Evolutionary conservation across 1,140 invertebrate genomes (phyloP).

Genomic region (Macrocentrus cingulum): DNA sequence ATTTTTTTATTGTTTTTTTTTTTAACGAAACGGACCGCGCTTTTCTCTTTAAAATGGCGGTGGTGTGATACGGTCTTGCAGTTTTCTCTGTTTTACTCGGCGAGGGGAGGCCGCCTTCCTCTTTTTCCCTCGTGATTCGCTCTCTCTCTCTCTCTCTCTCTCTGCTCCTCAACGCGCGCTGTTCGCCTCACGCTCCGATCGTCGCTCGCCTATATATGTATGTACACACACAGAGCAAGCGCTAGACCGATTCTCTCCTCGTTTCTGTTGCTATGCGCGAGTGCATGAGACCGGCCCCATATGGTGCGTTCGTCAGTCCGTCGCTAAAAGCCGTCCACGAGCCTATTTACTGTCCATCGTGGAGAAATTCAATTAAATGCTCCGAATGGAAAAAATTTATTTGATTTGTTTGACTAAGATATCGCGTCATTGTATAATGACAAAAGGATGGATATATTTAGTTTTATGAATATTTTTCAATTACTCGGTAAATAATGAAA

Average conservation of each 20-base stretch:
- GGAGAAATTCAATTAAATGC: conserved; percentile 14
- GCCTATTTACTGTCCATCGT: conserved; percentile 22
- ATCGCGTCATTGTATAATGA: no score
- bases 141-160: not conserved
- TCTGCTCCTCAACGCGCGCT: conserved; percentile 17
- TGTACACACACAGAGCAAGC: conserved; percentile 13
- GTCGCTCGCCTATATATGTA: no score
- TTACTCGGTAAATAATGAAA: no score
- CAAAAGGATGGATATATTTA: no score
- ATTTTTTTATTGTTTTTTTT: no score
- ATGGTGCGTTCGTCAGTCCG: conserved; percentile 37
- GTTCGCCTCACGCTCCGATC: conserved; percentile 20
- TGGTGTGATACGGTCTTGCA: no score
- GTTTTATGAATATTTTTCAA: no score
- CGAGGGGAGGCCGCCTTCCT: conserved; percentile 9
- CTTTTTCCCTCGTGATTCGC: conserved; percentile 5
- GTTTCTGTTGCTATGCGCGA: conserved; percentile 51
- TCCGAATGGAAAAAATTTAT: no score
- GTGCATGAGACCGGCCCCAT: conserved; percentile 44
- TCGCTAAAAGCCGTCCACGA: conserved; percentile 37
- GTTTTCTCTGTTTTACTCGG: no score
- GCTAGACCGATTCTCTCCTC: conserved; percentile 22
- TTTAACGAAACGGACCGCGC: no score
- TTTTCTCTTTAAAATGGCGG: conserved; percentile 16
- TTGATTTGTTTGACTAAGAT: no score